These are phyloP conservation scores for Siphonodentalium dalli DNA, from an alignment of 2,888 invertebrate genomes.

Conservation along the genomic window DNA sequence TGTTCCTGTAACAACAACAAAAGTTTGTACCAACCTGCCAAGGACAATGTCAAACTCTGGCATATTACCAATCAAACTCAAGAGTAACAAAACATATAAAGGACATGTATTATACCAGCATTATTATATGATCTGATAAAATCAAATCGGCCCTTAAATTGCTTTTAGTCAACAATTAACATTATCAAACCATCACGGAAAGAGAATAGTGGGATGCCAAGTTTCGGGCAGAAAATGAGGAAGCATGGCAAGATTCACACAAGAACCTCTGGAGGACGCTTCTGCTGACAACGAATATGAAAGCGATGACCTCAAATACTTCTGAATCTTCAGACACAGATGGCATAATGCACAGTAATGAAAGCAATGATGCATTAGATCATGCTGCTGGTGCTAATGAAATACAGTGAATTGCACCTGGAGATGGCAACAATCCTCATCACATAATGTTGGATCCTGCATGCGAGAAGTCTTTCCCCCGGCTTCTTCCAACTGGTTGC, in stretches of 20 bases:
- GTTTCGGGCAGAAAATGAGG: constrained; percentile 10
- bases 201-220: constrained; percentile 4
- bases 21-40: too few species aligned
- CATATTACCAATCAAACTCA: too few species aligned
- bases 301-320: background rate
- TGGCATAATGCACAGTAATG: constrained; percentile 9
- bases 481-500: constrained; percentile 20
- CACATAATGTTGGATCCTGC: constrained; percentile 17
- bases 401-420: constrained; percentile 7
- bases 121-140: background rate
- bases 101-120: constrained; percentile 2
- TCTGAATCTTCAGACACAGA: background rate
- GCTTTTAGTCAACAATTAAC: background rate
- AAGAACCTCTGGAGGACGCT: background rate
- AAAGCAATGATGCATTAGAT: constrained; percentile 22
- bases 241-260: constrained; percentile 19
- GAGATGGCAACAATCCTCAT: constrained; percentile 22
- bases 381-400: constrained; percentile 17
- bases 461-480: constrained; percentile 27
- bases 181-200: background rate
- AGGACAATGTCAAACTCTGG: too few species aligned
- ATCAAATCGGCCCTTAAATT: background rate
- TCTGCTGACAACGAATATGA: background rate
- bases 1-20: too few species aligned
- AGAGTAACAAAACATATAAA: constrained; percentile 2